Evolutionary conservation across 1,140 invertebrate genomes (phyloP).

Genomic region (Rhagoletis zephyria): DNA sequence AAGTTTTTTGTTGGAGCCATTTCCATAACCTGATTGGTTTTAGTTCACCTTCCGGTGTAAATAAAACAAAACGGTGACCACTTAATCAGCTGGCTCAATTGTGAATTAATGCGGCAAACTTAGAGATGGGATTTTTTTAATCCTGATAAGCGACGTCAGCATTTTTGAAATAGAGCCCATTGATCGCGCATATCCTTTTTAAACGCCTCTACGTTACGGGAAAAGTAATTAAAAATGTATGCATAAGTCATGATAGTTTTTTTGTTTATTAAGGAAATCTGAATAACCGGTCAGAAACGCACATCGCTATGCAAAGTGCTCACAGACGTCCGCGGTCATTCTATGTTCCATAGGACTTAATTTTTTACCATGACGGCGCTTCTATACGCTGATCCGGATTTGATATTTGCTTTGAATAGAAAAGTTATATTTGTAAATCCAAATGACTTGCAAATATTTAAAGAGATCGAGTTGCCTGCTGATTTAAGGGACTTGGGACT

Average conservation of each 20-base stretch:
- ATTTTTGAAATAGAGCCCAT: no score
- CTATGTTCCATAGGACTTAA: background rate
- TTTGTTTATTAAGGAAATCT: no score
- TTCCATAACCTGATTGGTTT: background rate
- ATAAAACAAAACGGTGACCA: background rate
- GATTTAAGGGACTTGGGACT: conserved; percentile 59
- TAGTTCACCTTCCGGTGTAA: background rate
- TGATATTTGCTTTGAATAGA: conserved; percentile 65
- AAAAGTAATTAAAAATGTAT: no score
- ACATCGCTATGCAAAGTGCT: no score
- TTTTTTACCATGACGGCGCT: conserved; percentile 64
- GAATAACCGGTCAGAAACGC: no score
- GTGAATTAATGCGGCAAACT: background rate
- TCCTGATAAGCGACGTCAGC: no score
- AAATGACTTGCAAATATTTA: conserved; percentile 70
- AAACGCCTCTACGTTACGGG: no score
- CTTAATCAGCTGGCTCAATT: background rate
- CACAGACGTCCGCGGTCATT: no score
- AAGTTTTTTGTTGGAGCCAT: background rate
- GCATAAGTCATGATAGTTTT: no score
- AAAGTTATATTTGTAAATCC: conserved; percentile 69
- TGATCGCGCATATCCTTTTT: no score
- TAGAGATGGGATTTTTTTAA: no score
- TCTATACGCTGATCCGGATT: conserved; percentile 66
- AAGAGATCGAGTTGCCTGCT: conserved; percentile 65